These are phyloP conservation scores for Cyanoramphus novaezelandiae DNA, from an alignment of 2,113 vertebrate species.

Conservation along the genomic window DNA sequence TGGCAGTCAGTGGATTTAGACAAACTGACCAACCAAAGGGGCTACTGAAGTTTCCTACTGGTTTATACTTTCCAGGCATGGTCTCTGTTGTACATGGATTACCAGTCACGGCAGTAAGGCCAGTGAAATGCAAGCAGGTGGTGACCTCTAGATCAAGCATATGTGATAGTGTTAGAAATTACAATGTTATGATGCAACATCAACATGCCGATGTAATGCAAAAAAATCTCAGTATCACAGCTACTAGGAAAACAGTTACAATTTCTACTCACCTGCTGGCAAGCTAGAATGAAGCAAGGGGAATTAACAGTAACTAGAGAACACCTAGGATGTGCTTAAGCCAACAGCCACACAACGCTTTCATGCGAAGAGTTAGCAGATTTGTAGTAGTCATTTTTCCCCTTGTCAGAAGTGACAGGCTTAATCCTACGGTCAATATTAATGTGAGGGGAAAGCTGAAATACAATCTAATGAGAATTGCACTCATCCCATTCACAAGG, in stretches of 20 bases:
- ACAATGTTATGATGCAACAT: not conserved
- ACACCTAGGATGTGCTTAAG: not conserved
- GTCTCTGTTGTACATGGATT: not conserved
- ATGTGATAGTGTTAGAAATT: not conserved
- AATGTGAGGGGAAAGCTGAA: slow-evolving; percentile 3
- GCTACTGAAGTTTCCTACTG: not conserved
- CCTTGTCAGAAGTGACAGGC: not conserved
- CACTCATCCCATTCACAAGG: slow-evolving; percentile 23
- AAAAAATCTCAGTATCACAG: not conserved
- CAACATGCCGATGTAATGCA: not conserved
- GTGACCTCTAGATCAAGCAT: not conserved
- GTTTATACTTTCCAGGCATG: not conserved
- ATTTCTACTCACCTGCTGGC: not conserved
- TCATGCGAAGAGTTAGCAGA: not conserved
- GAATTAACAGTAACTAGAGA: not conserved
- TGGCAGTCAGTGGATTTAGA: not conserved
- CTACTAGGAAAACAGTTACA: not conserved
- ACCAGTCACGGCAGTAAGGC: not conserved
- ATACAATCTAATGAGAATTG: slow-evolving; percentile 30
- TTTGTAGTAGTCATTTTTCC: not conserved
- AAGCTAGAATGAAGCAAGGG: not conserved
- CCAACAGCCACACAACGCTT: not conserved
- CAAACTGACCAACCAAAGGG: not conserved
- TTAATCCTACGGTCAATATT: not conserved
- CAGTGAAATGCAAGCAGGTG: not conserved